Evolutionary conservation across 2,888 invertebrate genomes (phyloP).

Genomic region (Calephelis perditalis): DNA sequence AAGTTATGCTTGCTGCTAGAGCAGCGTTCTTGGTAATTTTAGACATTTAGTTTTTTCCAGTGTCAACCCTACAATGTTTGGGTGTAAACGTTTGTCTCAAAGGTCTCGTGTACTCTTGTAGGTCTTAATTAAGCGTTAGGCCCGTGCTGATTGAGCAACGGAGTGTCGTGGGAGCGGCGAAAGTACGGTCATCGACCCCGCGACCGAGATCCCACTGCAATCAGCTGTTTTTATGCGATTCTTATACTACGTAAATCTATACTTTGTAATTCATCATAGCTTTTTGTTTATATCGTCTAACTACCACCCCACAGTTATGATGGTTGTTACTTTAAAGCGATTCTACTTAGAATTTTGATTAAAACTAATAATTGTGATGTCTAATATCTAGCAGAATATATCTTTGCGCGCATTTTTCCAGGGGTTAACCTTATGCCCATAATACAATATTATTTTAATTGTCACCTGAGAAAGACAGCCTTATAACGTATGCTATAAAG

Average conservation of each 20-base stretch:
- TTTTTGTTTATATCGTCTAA: background rate
- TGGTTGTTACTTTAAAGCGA: too few species aligned
- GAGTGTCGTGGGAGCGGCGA: slow-evolving; percentile 68
- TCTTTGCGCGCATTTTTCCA: too few species aligned
- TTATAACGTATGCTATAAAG: too few species aligned
- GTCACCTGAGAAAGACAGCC: too few species aligned
- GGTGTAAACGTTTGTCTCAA: slow-evolving; percentile 1
- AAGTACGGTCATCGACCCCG: slow-evolving; percentile 69
- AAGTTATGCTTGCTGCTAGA: background rate
- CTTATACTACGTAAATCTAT: slow-evolving; percentile 21
- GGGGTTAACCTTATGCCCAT: too few species aligned
- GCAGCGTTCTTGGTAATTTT: background rate
- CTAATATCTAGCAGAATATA: too few species aligned
- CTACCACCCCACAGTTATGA: background rate
- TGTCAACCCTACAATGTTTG: slow-evolving; percentile 3
- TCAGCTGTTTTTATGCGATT: slow-evolving; percentile 67
- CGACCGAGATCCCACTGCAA: slow-evolving; percentile 55
- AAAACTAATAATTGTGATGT: too few species aligned
- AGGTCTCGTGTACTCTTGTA: slow-evolving; percentile 4
- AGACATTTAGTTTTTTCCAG: background rate
- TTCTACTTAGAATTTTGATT: too few species aligned
- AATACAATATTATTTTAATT: too few species aligned
- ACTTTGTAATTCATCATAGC: slow-evolving; percentile 11
- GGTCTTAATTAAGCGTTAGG: slow-evolving; percentile 24
- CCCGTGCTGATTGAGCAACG: slow-evolving; percentile 50